phyloP scores from a whole-genome alignment of 2,797 vertebrate genomes.

The Falco naumanni region DNA sequence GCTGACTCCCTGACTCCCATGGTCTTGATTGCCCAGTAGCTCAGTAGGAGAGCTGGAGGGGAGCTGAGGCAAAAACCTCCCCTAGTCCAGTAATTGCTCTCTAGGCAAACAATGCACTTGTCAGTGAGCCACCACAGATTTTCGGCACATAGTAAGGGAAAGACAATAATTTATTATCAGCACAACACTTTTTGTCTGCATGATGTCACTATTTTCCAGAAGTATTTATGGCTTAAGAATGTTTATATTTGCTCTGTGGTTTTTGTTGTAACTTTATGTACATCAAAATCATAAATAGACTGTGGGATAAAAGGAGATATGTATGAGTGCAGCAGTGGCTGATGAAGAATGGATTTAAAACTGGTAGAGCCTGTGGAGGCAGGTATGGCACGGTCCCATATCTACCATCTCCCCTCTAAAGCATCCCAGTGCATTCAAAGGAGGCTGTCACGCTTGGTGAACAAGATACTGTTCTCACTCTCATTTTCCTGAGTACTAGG shows the following conservation, averaged over 20 bases:
- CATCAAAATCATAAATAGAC: background rate
- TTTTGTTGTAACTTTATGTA: background rate
- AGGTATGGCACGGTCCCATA: background rate
- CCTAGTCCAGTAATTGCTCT: background rate
- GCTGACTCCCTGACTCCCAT: background rate
- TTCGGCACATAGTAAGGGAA: background rate
- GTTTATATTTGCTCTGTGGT: background rate
- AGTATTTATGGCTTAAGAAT: background rate
- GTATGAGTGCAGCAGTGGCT: background rate
- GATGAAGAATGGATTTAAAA: background rate
- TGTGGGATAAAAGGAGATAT: background rate
- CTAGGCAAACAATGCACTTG: background rate
- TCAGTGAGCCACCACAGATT: background rate
- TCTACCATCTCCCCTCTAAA: background rate
- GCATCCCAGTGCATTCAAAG: background rate
- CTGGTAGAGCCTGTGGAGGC: background rate
- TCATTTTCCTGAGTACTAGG: rapidly evolving
- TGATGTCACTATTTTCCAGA: background rate
- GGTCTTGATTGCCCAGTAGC: background rate
- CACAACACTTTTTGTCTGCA: background rate
- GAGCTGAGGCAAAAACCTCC: background rate
- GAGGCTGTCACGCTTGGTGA: rapidly evolving
- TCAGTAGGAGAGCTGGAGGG: background rate
- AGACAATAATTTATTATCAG: background rate
- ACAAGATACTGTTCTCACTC: background rate